Evolutionary conservation across 1,140 invertebrate species (phyloP).

Genomic region (Archegozetes longisetosus): DNA sequence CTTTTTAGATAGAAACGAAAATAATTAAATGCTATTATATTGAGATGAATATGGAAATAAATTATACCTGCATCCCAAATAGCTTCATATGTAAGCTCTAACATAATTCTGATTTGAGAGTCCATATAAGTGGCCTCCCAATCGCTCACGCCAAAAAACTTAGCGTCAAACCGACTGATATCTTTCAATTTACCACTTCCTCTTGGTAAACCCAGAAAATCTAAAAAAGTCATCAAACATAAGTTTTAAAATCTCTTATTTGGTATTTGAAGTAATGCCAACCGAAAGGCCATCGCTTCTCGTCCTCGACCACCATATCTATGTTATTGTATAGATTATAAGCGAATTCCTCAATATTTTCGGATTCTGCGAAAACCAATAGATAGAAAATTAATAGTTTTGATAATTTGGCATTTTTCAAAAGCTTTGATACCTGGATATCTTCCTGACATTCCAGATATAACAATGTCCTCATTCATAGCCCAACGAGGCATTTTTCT

Average conservation of each 20-base stretch:
- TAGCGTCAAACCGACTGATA: constrained; percentile 64
- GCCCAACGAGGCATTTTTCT: constrained; percentile 7
- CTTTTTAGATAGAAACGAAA: too few relatives aligned
- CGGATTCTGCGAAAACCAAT: constrained; percentile 1
- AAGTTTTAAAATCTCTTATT: neutral
- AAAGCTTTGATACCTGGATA: constrained; percentile 4
- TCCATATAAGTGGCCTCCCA: constrained; percentile 90
- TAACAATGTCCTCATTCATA: constrained; percentile 35
- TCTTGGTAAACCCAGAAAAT: constrained; percentile 59
- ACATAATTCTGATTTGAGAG: constrained; percentile 68
- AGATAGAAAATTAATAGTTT: neutral
- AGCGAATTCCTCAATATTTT: constrained; percentile 11
- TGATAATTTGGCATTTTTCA: neutral
- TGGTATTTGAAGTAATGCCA: neutral
- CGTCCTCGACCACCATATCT: constrained; percentile 75
- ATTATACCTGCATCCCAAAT: constrained; percentile 77
- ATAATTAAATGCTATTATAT: neutral
- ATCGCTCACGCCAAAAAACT: constrained; percentile 74
- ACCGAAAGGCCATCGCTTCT: constrained; percentile 46
- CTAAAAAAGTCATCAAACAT: constrained; percentile 24
- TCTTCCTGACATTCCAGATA: constrained; percentile 6
- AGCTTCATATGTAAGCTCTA: constrained; percentile 84
- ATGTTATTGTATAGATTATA: constrained; percentile 25
- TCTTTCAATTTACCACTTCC: constrained; percentile 82
- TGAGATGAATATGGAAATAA: neutral